Evolutionary conservation across 2,888 invertebrate genomes (phyloP).

Genomic region (Tubiluchus corallicola): DNA sequence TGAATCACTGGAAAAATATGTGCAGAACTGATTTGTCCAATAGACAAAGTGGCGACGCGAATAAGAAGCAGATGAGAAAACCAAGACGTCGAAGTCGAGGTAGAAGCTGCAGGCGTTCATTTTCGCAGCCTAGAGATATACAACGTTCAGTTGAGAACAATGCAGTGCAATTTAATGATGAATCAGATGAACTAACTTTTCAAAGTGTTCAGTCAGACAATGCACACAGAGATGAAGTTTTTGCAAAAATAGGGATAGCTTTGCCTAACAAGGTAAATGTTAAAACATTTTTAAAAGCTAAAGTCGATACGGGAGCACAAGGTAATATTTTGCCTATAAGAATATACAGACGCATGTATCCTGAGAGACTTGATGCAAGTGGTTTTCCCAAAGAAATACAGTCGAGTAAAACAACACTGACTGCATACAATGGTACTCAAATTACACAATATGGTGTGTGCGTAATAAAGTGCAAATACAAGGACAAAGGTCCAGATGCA

Average conservation of each 20-base stretch:
- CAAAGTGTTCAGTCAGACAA: neutral
- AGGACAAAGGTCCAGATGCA: neutral
- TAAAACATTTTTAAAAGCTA: neutral
- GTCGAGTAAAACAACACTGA: neutral
- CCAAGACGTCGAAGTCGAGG: neutral
- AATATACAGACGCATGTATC: slow-evolving; percentile 3
- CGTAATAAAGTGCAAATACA: neutral
- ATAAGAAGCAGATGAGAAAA: neutral
- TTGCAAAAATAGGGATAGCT: neutral
- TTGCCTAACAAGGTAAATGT: neutral
- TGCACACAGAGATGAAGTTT: neutral
- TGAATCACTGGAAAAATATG: slow-evolving; percentile 1
- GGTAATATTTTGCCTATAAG: neutral
- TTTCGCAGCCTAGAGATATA: neutral
- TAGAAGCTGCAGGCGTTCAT: neutral
- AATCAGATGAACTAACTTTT: neutral
- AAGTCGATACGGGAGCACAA: slow-evolving; percentile 1
- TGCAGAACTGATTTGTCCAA: neutral
- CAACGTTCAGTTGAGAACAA: neutral
- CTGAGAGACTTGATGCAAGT: neutral
- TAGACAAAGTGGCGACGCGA: too few relatives aligned
- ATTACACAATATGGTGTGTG: neutral
- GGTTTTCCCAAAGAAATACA: neutral
- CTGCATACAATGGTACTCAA: neutral
- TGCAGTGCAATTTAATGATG: too few relatives aligned